These are phyloP conservation scores for Dipodomys ordii DNA, from an alignment of 2,113 vertebrate genomes.

Conservation along the genomic window DNA sequence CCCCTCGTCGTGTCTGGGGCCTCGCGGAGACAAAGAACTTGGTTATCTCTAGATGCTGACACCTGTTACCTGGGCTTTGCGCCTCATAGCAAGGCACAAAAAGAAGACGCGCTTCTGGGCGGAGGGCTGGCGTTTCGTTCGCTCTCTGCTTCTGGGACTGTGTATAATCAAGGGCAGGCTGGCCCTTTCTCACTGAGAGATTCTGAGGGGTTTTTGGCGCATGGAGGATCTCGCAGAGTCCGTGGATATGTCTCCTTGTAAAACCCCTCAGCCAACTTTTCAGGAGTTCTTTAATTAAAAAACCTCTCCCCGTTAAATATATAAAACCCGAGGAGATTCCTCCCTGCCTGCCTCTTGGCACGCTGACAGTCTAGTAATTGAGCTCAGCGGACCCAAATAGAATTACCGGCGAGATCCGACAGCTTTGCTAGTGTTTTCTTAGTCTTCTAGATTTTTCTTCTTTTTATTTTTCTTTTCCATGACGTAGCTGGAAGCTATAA, in stretches of 20 bases:
- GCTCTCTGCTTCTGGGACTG: conserved; percentile 34
- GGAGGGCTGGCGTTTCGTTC: background rate
- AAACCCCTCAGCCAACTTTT: conserved; percentile 69
- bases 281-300: conserved; percentile 80
- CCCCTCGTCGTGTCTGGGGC: too few species aligned
- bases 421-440: conserved; percentile 50
- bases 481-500: conserved; percentile 39
- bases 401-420: background rate
- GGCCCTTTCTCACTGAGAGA: conserved; percentile 30
- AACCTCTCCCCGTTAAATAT: conserved; percentile 48
- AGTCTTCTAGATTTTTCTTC: background rate
- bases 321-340: conserved; percentile 51
- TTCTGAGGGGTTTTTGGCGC: conserved; percentile 70
- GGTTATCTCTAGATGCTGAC: accelerated
- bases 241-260: conserved; percentile 70
- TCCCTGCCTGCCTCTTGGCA: background rate
- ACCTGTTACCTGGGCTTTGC: background rate
- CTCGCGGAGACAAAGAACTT: too few species aligned
- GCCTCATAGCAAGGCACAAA: accelerated
- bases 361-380: background rate
- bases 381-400: background rate
- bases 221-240: conserved; percentile 54
- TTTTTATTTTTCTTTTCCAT: conserved; percentile 61
- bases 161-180: conserved; percentile 65
- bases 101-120: background rate